Conservation (phyloP, 2,797 vertebrate genomes). For the Spea hammondii region DNA sequence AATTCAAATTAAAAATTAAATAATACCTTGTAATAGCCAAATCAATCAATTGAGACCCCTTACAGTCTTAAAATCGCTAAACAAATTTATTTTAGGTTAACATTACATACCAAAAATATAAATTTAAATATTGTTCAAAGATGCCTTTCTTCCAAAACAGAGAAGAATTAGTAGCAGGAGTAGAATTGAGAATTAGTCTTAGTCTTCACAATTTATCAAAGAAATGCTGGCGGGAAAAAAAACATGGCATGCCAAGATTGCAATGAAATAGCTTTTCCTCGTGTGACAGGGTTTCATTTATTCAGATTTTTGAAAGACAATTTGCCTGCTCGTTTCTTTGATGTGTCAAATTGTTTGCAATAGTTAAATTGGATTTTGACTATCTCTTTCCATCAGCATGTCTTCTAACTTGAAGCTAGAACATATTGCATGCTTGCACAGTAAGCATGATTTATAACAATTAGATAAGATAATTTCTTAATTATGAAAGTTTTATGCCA, state of each 20-base stretch:
- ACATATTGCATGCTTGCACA: slow-evolving; percentile 21
- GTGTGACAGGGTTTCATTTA: slow-evolving; percentile 5
- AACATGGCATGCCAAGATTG: slow-evolving; percentile 4
- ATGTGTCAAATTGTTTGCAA: slow-evolving; percentile 42
- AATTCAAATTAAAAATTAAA: too few relatives aligned
- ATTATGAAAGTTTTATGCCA: slow-evolving; percentile 30
- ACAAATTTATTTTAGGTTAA: too few relatives aligned
- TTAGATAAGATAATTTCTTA: slow-evolving; percentile 41
- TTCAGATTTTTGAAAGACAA: slow-evolving; percentile 25
- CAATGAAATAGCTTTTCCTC: background rate
- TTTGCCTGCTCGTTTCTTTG: slow-evolving; percentile 24
- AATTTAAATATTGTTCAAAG: background rate
- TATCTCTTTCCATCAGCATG: slow-evolving; percentile 41
- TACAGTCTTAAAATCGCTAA: too few relatives aligned
- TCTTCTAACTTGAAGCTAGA: slow-evolving; percentile 29
- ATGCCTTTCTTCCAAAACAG: background rate
- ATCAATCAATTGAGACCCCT: too few relatives aligned
- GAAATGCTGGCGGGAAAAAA: background rate
- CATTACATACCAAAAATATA: background rate
- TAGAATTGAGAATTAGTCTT: background rate
- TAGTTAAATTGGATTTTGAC: slow-evolving; percentile 39
- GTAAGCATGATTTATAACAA: slow-evolving; percentile 14
- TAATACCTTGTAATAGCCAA: too few relatives aligned
- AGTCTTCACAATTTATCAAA: background rate
- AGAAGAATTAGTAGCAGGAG: too few relatives aligned